Conservation (phyloP, 2,888 invertebrate genomes). For the Dicyrtomina minuta region DNA sequence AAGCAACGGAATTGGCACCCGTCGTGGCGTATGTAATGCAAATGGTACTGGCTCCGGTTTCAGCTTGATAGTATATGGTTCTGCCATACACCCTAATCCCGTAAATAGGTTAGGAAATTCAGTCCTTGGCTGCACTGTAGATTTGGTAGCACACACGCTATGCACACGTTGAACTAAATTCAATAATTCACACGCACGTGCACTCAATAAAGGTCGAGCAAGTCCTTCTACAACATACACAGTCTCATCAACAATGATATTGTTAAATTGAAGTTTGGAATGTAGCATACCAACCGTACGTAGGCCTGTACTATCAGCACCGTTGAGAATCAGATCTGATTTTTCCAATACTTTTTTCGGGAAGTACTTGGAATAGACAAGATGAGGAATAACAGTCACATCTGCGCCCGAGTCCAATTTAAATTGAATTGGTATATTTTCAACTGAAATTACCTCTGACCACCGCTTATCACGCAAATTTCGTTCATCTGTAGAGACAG, state of each 20-base stretch:
- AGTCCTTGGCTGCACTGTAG: neutral
- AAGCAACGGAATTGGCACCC: slow-evolving; percentile 54
- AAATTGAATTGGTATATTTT: slow-evolving; percentile 14
- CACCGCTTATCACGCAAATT: neutral
- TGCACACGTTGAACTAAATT: too few relatives aligned
- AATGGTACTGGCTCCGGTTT: slow-evolving; percentile 52
- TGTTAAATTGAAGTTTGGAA: neutral
- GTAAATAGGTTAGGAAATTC: neutral
- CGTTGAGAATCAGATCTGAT: too few relatives aligned
- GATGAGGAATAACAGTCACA: slow-evolving; percentile 34
- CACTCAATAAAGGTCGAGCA: too few relatives aligned
- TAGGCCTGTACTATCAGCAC: too few relatives aligned
- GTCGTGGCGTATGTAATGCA: slow-evolving; percentile 53
- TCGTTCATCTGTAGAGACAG: too few relatives aligned
- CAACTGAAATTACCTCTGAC: slow-evolving; percentile 15
- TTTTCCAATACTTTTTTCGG: too few relatives aligned
- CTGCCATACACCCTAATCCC: neutral
- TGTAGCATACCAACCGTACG: too few relatives aligned
- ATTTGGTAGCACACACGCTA: neutral
- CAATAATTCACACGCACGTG: too few relatives aligned
- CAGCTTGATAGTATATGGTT: slow-evolving; percentile 45
- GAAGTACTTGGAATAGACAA: neutral
- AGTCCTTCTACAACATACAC: too few relatives aligned
- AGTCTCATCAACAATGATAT: too few relatives aligned
- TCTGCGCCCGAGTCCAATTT: slow-evolving; percentile 43